Evolutionary conservation across 2,888 invertebrate species (phyloP), one percentile per base, ranked within the genome.

Genomic region (Athalia cordata): DNA sequence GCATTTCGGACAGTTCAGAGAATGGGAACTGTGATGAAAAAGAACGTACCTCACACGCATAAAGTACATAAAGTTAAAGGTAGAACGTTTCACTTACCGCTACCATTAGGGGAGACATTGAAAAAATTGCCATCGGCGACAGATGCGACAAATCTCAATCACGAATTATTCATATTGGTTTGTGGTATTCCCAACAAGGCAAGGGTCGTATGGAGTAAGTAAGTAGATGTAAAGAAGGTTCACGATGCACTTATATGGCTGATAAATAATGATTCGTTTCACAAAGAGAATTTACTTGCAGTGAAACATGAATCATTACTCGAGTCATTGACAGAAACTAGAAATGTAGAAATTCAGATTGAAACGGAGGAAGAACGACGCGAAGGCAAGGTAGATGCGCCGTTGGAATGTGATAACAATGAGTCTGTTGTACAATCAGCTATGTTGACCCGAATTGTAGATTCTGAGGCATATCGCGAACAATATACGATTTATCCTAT

Each of bases 101-200:
- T 88, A 7, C 87, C 88, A 3, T 43, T 86, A 3, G 85, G 88
- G 81, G 82, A 85, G 82, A 88, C 87, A 1, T 75, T 87, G 6
- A 81, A 84, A 81, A 89, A 86, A 81, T 29, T 29, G 29, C 29
- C 29, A 29, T 29, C 29, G 29, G 29, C 29, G 29, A 29, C 29
- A 29, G 29, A 29, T 29, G 29, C 29, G 29, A 29, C 2, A 29
- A 29, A 29, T 29, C 29, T 1, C 2, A 29, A 29, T 29, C 29
- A 29, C 29, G 29, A 29, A 29, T 29, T 29, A 29, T 29, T 29
- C 29, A 29, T 29, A 29, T 29, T 29, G 29, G 29, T 29, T 2
- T 29, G 29, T 29, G 29, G 29, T 29, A 29, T 29, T 29, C 29
- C 29, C 1, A 29, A 29, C 29, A 29, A 29, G 29, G 29, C 29